Conservation (phyloP, 2,797 vertebrate species). For the Sebastes ruberrimus region DNA sequence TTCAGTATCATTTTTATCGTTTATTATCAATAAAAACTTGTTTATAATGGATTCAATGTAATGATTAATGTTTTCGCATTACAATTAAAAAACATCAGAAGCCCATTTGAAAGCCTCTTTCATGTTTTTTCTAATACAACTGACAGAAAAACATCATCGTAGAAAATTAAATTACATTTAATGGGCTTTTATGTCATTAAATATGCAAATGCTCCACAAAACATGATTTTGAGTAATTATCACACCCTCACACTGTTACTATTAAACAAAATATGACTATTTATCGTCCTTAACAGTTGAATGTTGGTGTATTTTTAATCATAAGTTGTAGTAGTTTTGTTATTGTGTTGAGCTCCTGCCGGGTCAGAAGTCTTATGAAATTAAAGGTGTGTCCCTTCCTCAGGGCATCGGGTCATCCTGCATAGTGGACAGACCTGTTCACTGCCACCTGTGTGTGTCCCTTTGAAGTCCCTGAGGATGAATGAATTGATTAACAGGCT, state of each 20-base stretch:
- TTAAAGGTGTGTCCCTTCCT: constrained; percentile 26
- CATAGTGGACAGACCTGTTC: constrained; percentile 61
- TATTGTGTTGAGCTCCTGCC: background rate
- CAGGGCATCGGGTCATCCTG: background rate
- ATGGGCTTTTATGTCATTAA: background rate
- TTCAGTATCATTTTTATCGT: background rate
- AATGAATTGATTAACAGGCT: background rate
- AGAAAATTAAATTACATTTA: background rate
- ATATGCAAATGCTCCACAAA: constrained; percentile 4
- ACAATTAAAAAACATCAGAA: background rate
- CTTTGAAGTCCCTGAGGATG: background rate
- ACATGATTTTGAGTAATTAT: background rate
- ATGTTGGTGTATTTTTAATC: background rate
- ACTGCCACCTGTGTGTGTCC: constrained; percentile 13
- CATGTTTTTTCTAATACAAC: background rate
- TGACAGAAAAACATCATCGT: background rate
- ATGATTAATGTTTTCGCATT: background rate
- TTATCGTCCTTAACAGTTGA: background rate
- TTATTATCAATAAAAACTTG: background rate
- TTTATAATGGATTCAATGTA: background rate
- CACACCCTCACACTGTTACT: background rate
- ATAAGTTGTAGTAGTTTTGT: background rate
- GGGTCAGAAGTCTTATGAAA: background rate
- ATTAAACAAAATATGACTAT: background rate
- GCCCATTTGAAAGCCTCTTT: background rate